Base-by-base conservation (phyloP, 2,113 vertebrate species). In the Clarias magur region DNA sequence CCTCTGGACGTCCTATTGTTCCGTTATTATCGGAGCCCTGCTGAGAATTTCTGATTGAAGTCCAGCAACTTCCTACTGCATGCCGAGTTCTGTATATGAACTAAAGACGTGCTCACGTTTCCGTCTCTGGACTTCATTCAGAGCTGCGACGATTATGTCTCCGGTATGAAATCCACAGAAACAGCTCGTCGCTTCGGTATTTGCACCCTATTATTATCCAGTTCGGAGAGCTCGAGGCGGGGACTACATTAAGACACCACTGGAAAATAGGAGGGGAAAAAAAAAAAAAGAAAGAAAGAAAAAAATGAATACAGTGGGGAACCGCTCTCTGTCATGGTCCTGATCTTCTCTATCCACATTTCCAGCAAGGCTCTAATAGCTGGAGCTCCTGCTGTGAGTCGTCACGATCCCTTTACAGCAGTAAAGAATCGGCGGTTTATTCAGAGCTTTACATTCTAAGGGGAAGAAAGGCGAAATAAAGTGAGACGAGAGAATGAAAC, bases 371-470 rank as follows among this genome's bases (percentile, higher is more conserved):
- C 63, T 73, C 80, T 62, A 56, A 84, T 48, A 65, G 9, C 54
- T 34, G 53, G 7, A 30, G 16, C 53, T 78, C 13, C 59, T 16
- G 85, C 27, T 78, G 63, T 27, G 81, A 86, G 38, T 38, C 10
- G 60, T 63, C 48, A 70, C 19, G 16, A 63, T 86, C 63, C 15
- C 70, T 79, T 85, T 27, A 63, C 56, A 63, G 72, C 84, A 53
- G 72, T 59, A 17, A 73, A 53, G 57, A 23, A 73, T 4, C 34
- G 34, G 17, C 3, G 38, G 70, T 48, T 73, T 73, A 73, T 63
- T 78, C n/a, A 4, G 38, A 79, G 84, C 75, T 79, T 54, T 79
- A 56, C 76, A 54, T 78, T 17, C 48, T 79, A n/a, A 79, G 53
- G 76, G 57, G 82, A 48, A 54, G 4, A 17, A 13, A 21, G 48